Evolutionary conservation across 2,113 vertebrate genomes (phyloP).

Genomic region (Plestiodon gilberti): DNA sequence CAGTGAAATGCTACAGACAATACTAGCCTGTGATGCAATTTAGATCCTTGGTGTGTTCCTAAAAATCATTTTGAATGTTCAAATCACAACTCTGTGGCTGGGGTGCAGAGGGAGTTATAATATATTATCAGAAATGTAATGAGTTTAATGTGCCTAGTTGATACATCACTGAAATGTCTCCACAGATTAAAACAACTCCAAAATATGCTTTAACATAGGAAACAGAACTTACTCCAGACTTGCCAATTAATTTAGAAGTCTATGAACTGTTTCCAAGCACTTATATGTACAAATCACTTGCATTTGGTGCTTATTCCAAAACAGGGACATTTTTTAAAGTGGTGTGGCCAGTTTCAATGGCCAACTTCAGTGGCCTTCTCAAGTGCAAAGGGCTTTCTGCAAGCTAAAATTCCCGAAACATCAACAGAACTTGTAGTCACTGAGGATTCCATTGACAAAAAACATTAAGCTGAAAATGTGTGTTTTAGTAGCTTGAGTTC

Average conservation of each 20-base stretch:
- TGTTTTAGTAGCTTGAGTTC: conserved; percentile 9
- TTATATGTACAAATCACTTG: conserved; percentile 19
- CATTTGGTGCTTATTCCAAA: conserved; percentile 30
- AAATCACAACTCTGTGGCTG: conserved; percentile 27
- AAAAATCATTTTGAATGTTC: conserved; percentile 23
- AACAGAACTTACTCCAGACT: conserved; percentile 1
- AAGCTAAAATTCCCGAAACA: background rate
- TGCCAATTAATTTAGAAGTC: background rate
- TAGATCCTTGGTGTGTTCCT: background rate
- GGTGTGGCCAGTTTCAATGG: background rate
- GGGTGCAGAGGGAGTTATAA: background rate
- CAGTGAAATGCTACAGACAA: background rate
- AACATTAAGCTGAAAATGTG: background rate
- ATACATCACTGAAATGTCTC: conserved; percentile 20
- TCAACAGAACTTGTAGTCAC: background rate
- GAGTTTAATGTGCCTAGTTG: conserved; percentile 30
- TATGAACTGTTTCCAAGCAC: conserved; percentile 37
- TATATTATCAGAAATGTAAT: conserved; percentile 34
- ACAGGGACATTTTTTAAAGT: background rate
- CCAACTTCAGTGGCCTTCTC: conserved; percentile 4
- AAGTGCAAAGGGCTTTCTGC: background rate
- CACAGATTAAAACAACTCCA: conserved; percentile 35
- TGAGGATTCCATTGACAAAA: background rate
- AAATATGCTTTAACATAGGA: background rate
- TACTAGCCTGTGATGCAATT: background rate